Percentiles rank a stretch among this genome's conserved stretches.
Evolutionary conservation across 2,113 vertebrate genomes (phyloP).

Genomic region (Chionodraco myersi): DNA sequence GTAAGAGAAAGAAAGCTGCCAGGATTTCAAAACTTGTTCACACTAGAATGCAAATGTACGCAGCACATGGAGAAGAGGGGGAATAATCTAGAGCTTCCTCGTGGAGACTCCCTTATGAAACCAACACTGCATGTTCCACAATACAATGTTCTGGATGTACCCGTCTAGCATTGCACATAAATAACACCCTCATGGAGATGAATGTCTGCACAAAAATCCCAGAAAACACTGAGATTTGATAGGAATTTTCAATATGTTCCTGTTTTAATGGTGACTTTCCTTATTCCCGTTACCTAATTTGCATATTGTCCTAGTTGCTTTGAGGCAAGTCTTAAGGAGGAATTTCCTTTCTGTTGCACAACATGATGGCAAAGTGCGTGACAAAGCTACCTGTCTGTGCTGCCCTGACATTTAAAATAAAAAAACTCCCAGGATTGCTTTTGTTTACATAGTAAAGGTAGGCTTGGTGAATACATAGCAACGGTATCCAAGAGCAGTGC

Average conservation of each 20-base stretch:
- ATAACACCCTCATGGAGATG: slow-evolving; percentile 11
- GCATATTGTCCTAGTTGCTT: background rate
- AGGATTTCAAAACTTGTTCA: slow-evolving; percentile 25
- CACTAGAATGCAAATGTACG: background rate
- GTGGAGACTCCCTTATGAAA: slow-evolving; percentile 62
- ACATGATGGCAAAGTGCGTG: slow-evolving; percentile 17
- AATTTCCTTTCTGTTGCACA: slow-evolving; percentile 58
- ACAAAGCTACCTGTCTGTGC: slow-evolving; percentile 41
- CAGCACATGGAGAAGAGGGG: background rate
- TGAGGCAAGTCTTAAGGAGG: background rate
- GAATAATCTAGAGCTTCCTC: slow-evolving; percentile 51
- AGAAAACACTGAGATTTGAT: slow-evolving; percentile 37
- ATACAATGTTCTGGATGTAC: slow-evolving; percentile 49
- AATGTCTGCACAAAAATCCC: slow-evolving; percentile 19
- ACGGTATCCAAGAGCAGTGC: slow-evolving; percentile 54
- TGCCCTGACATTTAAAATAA: slow-evolving; percentile 50
- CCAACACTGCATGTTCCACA: slow-evolving; percentile 15
- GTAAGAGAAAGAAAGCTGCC: background rate
- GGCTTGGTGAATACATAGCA: slow-evolving; percentile 67
- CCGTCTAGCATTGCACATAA: slow-evolving; percentile 14
- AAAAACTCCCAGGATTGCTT: slow-evolving; percentile 61
- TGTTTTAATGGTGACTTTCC: background rate
- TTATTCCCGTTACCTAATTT: background rate
- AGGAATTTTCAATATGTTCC: slow-evolving; percentile 13
- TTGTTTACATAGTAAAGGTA: slow-evolving; percentile 60